phyloP scores from a whole-genome alignment of 2,797 vertebrate species.

The Pristis pectinata region DNA sequence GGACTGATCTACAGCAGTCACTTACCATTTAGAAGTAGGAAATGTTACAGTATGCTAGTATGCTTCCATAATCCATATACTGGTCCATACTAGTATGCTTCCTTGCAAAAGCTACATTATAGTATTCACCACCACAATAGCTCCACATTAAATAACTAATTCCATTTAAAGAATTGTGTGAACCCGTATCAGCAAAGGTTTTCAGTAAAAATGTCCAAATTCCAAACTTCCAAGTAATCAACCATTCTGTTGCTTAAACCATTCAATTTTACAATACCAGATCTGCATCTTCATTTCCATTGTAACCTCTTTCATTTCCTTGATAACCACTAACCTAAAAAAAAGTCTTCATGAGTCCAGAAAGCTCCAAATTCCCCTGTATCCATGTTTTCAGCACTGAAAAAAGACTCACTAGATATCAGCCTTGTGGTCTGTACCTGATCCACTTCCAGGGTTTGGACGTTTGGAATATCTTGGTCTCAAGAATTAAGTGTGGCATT shows the following conservation, averaged over 20 bases:
- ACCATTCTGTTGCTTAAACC: background rate
- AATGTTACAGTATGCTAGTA: background rate
- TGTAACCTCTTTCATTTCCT: background rate
- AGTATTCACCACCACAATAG: background rate
- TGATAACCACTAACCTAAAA: background rate
- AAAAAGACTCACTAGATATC: background rate
- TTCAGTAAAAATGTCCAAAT: background rate
- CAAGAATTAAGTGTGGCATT: background rate
- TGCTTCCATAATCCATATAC: no score
- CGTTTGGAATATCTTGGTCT: background rate
- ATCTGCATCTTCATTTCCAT: background rate
- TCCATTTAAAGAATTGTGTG: background rate
- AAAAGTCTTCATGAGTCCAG: background rate
- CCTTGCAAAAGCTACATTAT: background rate
- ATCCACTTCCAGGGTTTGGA: background rate
- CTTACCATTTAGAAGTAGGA: background rate
- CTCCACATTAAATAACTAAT: background rate
- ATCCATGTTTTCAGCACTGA: background rate
- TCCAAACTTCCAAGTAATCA: background rate
- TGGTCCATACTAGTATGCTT: background rate
- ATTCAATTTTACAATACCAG: background rate
- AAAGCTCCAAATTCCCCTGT: background rate
- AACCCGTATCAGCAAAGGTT: background rate
- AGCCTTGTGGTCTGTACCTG: background rate
- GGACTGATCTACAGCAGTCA: background rate